Percentiles rank a stretch among this genome's conserved stretches.
phyloP scores from a whole-genome alignment of 2,888 invertebrate species.

The Carabus problematicus region DNA sequence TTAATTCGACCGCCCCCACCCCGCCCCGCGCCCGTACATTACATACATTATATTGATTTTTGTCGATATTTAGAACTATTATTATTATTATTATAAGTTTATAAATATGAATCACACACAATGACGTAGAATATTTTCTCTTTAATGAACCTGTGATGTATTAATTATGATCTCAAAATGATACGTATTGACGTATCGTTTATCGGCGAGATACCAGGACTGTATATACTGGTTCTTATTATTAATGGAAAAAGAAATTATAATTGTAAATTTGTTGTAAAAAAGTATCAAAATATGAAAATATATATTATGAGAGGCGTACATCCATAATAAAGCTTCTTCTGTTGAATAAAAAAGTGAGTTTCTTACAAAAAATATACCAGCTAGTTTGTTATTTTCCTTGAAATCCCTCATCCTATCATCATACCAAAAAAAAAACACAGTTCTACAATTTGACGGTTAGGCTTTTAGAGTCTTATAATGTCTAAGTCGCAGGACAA shows the following conservation, averaged over 20 bases:
- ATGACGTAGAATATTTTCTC: conserved; percentile 39
- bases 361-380: conserved; percentile 14
- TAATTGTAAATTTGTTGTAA: conserved; percentile 42
- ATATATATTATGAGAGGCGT: conserved; percentile 42
- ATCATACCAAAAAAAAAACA: no score
- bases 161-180: conserved; percentile 44
- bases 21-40: no score
- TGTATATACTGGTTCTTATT: conserved; percentile 27
- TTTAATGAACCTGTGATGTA: conserved; percentile 43
- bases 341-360: conserved; percentile 35
- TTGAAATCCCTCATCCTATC: no score
- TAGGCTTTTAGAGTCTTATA: no score
- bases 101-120: conserved; percentile 22
- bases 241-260: conserved; percentile 39
- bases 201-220: conserved; percentile 23
- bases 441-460: no score
- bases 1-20: no score
- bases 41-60: no score
- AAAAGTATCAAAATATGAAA: conserved; percentile 42
- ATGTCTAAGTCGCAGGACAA: no score
- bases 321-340: conserved; percentile 42
- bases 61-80: no score
- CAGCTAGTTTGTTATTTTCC: neutral
- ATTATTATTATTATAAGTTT: no score
- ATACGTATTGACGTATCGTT: conserved; percentile 39